Evolutionary conservation across 2,888 invertebrate genomes (phyloP).

Genomic region (Drosophila testacea): DNA sequence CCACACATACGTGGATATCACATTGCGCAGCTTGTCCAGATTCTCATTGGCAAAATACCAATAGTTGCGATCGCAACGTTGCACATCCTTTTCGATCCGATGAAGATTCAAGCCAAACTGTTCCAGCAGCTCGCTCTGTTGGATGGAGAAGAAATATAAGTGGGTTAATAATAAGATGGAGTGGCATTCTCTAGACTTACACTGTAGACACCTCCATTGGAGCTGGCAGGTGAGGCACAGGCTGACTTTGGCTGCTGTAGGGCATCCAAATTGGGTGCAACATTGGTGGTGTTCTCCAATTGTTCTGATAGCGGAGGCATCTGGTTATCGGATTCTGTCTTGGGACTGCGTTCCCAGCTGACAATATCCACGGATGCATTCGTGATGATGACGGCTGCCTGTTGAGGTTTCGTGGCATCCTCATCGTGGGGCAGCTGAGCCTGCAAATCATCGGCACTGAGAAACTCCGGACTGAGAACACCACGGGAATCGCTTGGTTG

Average conservation of each 20-base stretch:
- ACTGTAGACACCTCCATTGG: slow-evolving; percentile 95
- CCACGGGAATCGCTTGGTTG: slow-evolving; percentile 68
- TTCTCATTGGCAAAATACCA: slow-evolving; percentile 96
- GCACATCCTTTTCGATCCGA: slow-evolving; percentile 98
- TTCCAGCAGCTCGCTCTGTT: slow-evolving; percentile 92
- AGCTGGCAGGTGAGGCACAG: slow-evolving; percentile 94
- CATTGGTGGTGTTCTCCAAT: slow-evolving; percentile 13
- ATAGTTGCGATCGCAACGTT: slow-evolving; percentile 97
- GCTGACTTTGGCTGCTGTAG: slow-evolving; percentile 87
- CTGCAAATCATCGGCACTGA: slow-evolving; percentile 86
- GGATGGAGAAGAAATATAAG: background rate
- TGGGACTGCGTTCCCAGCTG: slow-evolving; percentile 84
- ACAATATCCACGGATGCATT: slow-evolving; percentile 90
- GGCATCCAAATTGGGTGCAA: slow-evolving; percentile 70
- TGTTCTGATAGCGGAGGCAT: slow-evolving; percentile 88
- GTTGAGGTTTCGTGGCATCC: slow-evolving; percentile 54
- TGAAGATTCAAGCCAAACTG: slow-evolving; percentile 95
- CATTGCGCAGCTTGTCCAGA: slow-evolving; percentile 95
- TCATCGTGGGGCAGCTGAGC: slow-evolving; percentile 70
- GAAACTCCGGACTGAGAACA: slow-evolving; percentile 81
- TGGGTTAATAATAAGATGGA: background rate
- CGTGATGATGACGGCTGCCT: slow-evolving; percentile 90
- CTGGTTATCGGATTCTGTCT: slow-evolving; percentile 84
- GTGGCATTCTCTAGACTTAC: slow-evolving; percentile 86
- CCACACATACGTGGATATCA: slow-evolving; percentile 97